These are phyloP conservation scores for Listrodromus nycthemerus DNA, from an alignment of 2,888 invertebrate species.

Conservation along the genomic window DNA sequence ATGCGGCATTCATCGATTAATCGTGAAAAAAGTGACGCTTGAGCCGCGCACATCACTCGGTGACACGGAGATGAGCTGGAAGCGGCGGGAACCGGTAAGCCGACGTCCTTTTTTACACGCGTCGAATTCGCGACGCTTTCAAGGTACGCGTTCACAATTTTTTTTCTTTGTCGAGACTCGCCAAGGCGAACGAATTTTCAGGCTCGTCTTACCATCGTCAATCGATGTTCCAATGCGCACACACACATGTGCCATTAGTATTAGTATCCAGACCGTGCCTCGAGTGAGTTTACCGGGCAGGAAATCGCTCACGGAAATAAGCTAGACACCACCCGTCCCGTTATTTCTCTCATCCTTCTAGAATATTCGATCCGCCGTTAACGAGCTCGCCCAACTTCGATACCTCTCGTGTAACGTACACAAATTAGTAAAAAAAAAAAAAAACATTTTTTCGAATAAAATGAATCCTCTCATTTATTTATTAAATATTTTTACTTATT, in stretches of 20 bases:
- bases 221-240: neutral
- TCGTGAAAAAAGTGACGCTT: neutral
- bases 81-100: neutral
- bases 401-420: neutral
- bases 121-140: neutral
- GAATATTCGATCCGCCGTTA: slow-evolving; percentile 32
- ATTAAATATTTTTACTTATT: neutral
- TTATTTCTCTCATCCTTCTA: slow-evolving; percentile 9
- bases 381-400: neutral
- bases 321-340: slow-evolving; percentile 48
- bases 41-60: neutral
- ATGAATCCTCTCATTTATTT: neutral
- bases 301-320: slow-evolving; percentile 62
- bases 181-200: neutral
- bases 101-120: neutral
- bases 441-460: too few relatives aligned
- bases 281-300: slow-evolving; percentile 33
- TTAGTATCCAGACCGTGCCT: slow-evolving; percentile 9
- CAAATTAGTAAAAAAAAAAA: neutral
- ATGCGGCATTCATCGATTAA: neutral
- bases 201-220: neutral
- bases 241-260: neutral
- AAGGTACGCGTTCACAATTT: neutral
- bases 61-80: neutral
- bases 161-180: neutral